A percentile compares a stretch with the other conserved stretches of the same genome.
Evolutionary conservation across 2,113 vertebrate genomes (phyloP).

Genomic region (Misgurnus mizolepis): DNA sequence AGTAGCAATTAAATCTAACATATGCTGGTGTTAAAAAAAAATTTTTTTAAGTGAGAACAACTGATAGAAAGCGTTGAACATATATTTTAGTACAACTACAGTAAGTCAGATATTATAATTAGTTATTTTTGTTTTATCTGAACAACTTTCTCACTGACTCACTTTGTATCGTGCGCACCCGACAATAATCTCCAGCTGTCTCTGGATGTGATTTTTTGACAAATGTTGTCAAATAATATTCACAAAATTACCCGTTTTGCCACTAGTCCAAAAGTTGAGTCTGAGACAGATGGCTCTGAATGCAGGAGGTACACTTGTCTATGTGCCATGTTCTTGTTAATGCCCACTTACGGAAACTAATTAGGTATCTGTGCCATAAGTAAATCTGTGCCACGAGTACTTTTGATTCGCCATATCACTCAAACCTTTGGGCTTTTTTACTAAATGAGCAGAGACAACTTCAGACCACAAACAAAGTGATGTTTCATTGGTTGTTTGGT

Average conservation of each 20-base stretch:
- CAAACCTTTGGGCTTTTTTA: too few relatives aligned
- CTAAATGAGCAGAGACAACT: too few relatives aligned
- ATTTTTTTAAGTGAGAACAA: too few relatives aligned
- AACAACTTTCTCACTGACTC: constrained; percentile 27
- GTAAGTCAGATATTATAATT: not conserved
- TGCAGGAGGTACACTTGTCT: constrained; percentile 70
- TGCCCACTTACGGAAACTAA: constrained; percentile 40
- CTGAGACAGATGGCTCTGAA: constrained; percentile 74
- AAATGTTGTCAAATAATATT: constrained; percentile 58
- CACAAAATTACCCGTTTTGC: constrained; percentile 72
- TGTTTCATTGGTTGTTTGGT: too few relatives aligned
- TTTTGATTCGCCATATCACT: not conserved
- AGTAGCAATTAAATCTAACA: too few relatives aligned
- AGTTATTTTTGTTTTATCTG: not conserved
- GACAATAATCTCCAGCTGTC: constrained; percentile 48
- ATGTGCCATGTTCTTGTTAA: constrained; percentile 36
- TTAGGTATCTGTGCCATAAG: constrained; percentile 39
- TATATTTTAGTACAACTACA: not conserved
- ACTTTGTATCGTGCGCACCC: constrained; percentile 21
- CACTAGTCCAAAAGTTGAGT: constrained; percentile 69
- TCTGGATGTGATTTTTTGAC: constrained; percentile 61
- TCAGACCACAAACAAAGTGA: too few relatives aligned
- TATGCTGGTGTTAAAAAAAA: too few relatives aligned
- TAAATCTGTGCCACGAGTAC: constrained; percentile 28
- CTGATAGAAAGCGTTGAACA: not conserved